Base-by-base conservation (phyloP, 92 coral and sea anemone species). In the Umimayanthus kanabou region DNA sequence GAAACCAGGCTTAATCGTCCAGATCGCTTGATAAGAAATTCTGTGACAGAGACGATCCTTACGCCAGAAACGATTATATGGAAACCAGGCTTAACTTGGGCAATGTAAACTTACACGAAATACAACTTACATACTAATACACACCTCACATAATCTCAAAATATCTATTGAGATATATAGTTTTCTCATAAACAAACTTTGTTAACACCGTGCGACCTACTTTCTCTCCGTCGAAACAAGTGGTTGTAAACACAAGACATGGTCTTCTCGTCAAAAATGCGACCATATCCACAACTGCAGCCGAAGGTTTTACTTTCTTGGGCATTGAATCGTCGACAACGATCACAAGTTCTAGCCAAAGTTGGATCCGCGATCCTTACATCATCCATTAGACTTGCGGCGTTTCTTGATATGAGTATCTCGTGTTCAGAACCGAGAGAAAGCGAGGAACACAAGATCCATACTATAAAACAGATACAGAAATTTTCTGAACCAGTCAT, bases 191-290 rank as follows among this genome's bases (percentile, higher is more conserved):
- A 29, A 33, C 6, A 26, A 39, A 71, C 37, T 37, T 29, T 71
- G 37, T 71, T 10, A 26, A 71, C 14, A 13, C 39, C 18, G 1
- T 26, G 16, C 23, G 16, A 37, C 81, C 42, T 78, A 78, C 81
- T 43, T 28, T 47, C 81, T 47, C 81, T 78, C 39, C 42, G 81
- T 23, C 81, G 81, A 78, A 78, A 78, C 33, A 78, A 25, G 81
- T 78, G 18, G n/a, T 47, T 78, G 28, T 78, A 43, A 22, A 78
- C 20, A 28, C 81, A 78, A 14, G 81, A 78, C 81, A 78, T 78
- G 22, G 81, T 47, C 16, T 43, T 78, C 20, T 78, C 81, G 65
- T 78, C 81, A 30, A 78, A 78, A 9, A 43, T 45, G 23, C 55
- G 58, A 47, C 81, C 39, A 9, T 25, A n/a, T 4, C 37, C 58